Evolutionary conservation across 2,888 invertebrate species (phyloP), one percentile per base, ranked within the genome.

Genomic region (Brassicogethes aeneus): DNA sequence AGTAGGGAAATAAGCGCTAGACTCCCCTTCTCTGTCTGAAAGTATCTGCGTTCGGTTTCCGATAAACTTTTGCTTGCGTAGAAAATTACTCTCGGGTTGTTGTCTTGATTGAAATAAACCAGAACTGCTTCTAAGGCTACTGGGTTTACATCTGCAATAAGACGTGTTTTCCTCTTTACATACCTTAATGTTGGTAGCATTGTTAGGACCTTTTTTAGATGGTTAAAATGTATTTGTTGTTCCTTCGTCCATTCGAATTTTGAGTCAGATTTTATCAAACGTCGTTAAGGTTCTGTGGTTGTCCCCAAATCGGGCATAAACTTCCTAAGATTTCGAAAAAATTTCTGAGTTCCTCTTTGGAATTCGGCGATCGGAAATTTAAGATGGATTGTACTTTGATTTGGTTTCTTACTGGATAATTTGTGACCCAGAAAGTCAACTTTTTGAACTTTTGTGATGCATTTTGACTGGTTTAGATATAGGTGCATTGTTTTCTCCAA

Each of bases 1-100:
- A 70, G 23, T 56, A 51, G 41, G 65, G 55, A 48, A 69, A 71
- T 42, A 3, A 68, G 45, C 8, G 60, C 59, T 10, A 68, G 51
- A 14, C 62, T 65, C 49, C 61, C 59, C 38, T 57, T 57, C 45
- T 62, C 63, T 1, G 58, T 57, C 46, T 63, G 59, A 2, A 54
- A 69, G 48, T 63, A 60, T 15, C 53, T 33, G 15, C 42, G 29
- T 44, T 56, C 55, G 3, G 41, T 37, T 2, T 39, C 37, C 12
- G 53, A 44, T 14, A 58, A 42, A 37, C 53, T 50, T n/a, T n/a
- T n/a, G n/a, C n/a, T n/a, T n/a, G n/a, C n/a, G n/a, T n/a, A n/a
- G n/a, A n/a, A n/a, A n/a, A 55, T 56, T n/a, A 54, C 48, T 30
- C 41, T 39, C 2, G 55, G 52, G n/a, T 34, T 16, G 3, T 47